Conservation (phyloP, 2,797 vertebrate species). For the Yasuhikotakia modesta region DNA sequence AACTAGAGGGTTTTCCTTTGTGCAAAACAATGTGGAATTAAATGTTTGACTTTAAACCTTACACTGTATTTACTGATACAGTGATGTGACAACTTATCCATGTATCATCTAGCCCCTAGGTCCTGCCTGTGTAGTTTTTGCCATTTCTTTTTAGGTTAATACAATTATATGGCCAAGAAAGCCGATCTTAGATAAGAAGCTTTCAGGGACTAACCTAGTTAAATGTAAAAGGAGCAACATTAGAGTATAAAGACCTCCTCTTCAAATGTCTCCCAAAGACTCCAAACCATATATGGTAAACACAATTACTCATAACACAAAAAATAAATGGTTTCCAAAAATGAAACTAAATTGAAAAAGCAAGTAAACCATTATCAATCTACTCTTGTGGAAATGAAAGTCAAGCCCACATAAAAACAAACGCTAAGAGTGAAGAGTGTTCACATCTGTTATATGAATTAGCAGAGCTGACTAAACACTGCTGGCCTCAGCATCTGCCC, state of each 20-base stretch:
- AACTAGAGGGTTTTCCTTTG: not conserved
- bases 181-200: not conserved
- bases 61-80: not conserved
- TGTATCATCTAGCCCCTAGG: too few species aligned
- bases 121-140: not conserved
- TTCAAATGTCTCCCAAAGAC: not conserved
- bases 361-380: conserved; percentile 15
- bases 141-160: conserved; percentile 9
- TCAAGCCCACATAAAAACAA: conserved; percentile 56
- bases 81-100: not conserved
- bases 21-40: not conserved
- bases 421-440: conserved; percentile 69
- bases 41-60: not conserved
- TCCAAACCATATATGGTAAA: not conserved
- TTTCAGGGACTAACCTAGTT: conserved; percentile 12
- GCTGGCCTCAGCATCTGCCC: conserved; percentile 30
- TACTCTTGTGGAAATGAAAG: conserved; percentile 21
- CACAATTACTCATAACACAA: conserved; percentile 59
- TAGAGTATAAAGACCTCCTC: not conserved
- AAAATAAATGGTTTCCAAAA: conserved; percentile 57
- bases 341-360: conserved; percentile 5
- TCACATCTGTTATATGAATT: conserved; percentile 43
- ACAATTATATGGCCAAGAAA: not conserved
- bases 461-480: conserved; percentile 32
- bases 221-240: conserved; percentile 7